phyloP scores from a whole-genome alignment of 2,888 invertebrate genomes.

The Leptopilina myrica region DNA sequence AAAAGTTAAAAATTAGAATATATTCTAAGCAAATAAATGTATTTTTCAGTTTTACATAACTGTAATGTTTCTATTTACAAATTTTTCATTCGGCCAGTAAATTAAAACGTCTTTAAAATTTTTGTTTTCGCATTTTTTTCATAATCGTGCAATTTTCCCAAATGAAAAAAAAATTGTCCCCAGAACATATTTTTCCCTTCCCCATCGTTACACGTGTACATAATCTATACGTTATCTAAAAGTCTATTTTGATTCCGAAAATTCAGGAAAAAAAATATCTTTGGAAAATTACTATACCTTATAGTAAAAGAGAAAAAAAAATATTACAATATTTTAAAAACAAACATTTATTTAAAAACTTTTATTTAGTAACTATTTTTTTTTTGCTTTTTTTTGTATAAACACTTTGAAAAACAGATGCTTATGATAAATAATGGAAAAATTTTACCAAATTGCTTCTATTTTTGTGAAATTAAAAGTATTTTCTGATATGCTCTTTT shows the following conservation, averaged over 20 bases:
- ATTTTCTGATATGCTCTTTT: neutral
- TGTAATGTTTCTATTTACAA: slow-evolving; percentile 56
- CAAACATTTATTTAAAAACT: neutral
- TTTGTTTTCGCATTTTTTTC: neutral
- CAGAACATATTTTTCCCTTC: too few species aligned
- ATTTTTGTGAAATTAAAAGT: too few species aligned
- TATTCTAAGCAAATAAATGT: slow-evolving; percentile 48
- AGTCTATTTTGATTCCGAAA: neutral
- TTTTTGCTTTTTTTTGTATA: neutral
- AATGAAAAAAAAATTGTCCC: neutral
- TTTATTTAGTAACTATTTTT: neutral
- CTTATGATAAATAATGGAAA: too few species aligned
- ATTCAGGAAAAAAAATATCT: neutral
- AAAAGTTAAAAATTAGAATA: slow-evolving; percentile 31
- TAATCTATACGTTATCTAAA: too few species aligned
- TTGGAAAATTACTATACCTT: slow-evolving; percentile 11
- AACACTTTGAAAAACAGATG: too few species aligned
- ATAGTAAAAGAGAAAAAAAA: neutral
- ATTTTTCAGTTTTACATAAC: slow-evolving; percentile 54
- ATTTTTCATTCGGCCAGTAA: slow-evolving; percentile 4
- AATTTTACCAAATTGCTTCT: too few species aligned
- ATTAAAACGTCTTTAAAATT: slow-evolving; percentile 23
- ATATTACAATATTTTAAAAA: slow-evolving; percentile 1
- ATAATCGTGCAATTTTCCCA: slow-evolving; percentile 7
- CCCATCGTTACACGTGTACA: too few species aligned